Evolutionary conservation across 2,888 invertebrate species (phyloP).

Genomic region (Crematogaster levior): DNA sequence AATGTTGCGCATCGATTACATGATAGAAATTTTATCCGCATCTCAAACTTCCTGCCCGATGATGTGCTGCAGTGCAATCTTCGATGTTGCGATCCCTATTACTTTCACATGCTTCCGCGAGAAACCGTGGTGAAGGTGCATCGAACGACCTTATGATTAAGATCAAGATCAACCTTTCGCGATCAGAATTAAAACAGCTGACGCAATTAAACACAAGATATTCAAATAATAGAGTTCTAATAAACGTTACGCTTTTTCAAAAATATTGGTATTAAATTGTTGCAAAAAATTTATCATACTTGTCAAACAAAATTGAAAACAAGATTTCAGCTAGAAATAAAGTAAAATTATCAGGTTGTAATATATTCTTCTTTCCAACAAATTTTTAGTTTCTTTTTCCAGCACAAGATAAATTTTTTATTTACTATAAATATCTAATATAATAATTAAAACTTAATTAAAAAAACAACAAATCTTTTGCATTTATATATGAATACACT

Average conservation of each 20-base stretch:
- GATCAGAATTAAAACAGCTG: constrained; percentile 12
- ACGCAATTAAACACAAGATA: not conserved
- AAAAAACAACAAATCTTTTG: not conserved
- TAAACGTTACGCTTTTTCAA: not conserved
- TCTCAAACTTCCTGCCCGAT: not conserved
- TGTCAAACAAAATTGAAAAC: not conserved
- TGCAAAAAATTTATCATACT: not conserved
- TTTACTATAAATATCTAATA: not conserved
- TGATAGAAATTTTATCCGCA: constrained; percentile 4
- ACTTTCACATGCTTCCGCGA: constrained; percentile 48
- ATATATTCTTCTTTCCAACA: not conserved
- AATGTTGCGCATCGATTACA: not conserved
- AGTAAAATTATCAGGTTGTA: not conserved
- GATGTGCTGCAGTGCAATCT: not conserved
- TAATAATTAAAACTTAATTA: not conserved
- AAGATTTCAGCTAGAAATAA: not conserved
- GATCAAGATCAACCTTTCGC: constrained; percentile 46
- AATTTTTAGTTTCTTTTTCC: not conserved
- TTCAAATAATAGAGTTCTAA: not conserved
- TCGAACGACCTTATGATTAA: constrained; percentile 45
- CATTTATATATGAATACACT: not conserved
- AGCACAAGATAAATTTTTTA: not conserved
- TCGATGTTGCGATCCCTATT: not conserved
- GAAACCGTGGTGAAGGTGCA: constrained; percentile 41
- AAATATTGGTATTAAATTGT: not conserved